Base-by-base conservation (phyloP, 2,113 vertebrate species). In the Oxyruncus cristatus region DNA sequence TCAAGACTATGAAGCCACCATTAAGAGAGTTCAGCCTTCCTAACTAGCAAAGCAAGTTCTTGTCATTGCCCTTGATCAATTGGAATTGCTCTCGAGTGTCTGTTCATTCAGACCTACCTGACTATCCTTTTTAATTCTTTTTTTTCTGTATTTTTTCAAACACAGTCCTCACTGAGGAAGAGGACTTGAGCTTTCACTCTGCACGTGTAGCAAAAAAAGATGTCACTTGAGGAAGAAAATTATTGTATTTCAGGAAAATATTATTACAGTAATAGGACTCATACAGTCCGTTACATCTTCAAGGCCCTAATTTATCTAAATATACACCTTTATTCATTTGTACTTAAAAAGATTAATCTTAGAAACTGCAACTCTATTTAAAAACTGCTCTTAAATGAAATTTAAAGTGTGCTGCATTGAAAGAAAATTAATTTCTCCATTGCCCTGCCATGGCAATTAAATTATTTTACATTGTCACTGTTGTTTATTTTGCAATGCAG, bases 31-130 rank as follows among this genome's bases (percentile, higher is more conserved):
- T 94, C 67, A 81, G 32, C 68, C 65, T 84, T 92, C 65, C 30
- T 85, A 86, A 93, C 85, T 79, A 75, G 41, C 80, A 80, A 90
- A 95, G 59, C 41, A 80, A 88, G 65, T 65, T 95, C 85, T 92
- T 86, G 41, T 85, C 35, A 7, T 70, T 88, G 84, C 67, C 75
- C 67, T 88, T 88, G 74, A 88, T 95, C 74, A 88, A 37, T 23
- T 84, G 52, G 68, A 89, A 86, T 86, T 77, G 14, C n/a, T 85
- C 32, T 91, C 76, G 80, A 37, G 76, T 59, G 19, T 81, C 56
- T 63, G 26, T 88, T 94, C 76, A 65, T 86, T 92, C 61, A 92
- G 33, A 80, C 33, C 12, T 68, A 49, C 21, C 56, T 87, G n/a
- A 90, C 67, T 71, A 86, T 53, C 61, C 26, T 78, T 33, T 84